Evolutionary conservation across 2,113 vertebrate genomes (phyloP).

Genomic region (Zingel zingel): DNA sequence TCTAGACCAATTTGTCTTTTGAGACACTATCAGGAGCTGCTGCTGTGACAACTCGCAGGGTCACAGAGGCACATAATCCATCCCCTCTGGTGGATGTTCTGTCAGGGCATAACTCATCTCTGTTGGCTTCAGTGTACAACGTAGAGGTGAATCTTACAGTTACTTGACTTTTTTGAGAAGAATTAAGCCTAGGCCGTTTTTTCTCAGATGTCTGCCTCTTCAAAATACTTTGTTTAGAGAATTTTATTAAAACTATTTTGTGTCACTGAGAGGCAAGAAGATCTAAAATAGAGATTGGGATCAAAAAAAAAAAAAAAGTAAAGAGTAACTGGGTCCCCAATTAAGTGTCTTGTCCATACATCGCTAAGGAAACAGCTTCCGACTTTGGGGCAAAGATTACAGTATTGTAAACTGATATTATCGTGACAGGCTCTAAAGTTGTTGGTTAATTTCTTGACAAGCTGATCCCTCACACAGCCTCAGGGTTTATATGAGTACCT

Average conservation of each 20-base stretch:
- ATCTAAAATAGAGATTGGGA: slow-evolving; percentile 23
- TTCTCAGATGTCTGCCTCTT: slow-evolving; percentile 29
- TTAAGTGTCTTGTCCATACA: neutral
- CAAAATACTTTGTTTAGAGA: slow-evolving; percentile 32
- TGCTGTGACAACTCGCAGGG: neutral
- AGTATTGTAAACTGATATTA: too few relatives aligned
- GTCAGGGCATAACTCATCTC: neutral
- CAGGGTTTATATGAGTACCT: slow-evolving; percentile 25
- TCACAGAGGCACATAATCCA: neutral
- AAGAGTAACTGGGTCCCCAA: slow-evolving; percentile 9
- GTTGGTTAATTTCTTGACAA: slow-evolving; percentile 37
- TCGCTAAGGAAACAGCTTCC: neutral
- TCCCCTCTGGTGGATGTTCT: neutral
- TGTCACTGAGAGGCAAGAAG: slow-evolving; percentile 24
- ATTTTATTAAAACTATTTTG: neutral
- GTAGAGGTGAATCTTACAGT: neutral
- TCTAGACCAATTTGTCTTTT: too few relatives aligned
- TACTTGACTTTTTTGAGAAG: slow-evolving; percentile 41
- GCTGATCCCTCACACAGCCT: slow-evolving; percentile 46
- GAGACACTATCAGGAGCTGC: too few relatives aligned
- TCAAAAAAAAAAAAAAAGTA: slow-evolving; percentile 27
- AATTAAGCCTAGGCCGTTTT: slow-evolving; percentile 19
- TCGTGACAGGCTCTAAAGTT: slow-evolving; percentile 35
- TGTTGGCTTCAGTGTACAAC: slow-evolving; percentile 8
- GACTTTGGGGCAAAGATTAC: neutral